Evolutionary conservation across 2,888 invertebrate species (phyloP).

Genomic region (Acleris sparsana): DNA sequence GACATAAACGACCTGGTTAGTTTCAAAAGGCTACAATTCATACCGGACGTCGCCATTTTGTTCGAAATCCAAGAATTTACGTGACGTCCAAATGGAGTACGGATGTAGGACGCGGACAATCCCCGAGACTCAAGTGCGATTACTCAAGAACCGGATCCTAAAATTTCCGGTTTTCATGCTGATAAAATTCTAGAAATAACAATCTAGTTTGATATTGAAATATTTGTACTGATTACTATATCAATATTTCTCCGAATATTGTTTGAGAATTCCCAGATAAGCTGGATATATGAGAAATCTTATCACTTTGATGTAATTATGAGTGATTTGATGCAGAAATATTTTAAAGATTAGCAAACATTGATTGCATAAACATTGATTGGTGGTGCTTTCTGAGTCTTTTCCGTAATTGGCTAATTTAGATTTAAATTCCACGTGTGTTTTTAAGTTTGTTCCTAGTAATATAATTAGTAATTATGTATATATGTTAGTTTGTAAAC

Average conservation of each 20-base stretch:
- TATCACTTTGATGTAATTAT: conserved; percentile 13
- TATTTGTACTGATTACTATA: conserved; percentile 10
- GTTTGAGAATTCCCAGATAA: conserved; percentile 2
- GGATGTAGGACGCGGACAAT: conserved; percentile 23
- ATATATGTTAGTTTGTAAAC: too few relatives aligned
- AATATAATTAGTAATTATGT: too few relatives aligned
- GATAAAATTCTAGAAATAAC: conserved; percentile 21
- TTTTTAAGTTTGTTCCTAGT: too few relatives aligned
- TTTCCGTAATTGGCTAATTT: too few relatives aligned
- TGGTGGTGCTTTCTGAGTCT: too few relatives aligned
- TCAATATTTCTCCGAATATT: conserved; percentile 4
- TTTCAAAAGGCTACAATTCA: conserved; percentile 2
- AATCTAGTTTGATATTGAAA: conserved; percentile 6
- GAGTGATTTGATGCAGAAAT: background rate
- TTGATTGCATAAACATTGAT: background rate
- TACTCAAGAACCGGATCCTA: conserved; percentile 29
- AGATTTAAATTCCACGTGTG: too few relatives aligned
- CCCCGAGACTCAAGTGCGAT: conserved; percentile 28
- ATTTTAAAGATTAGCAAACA: background rate
- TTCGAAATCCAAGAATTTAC: conserved; percentile 13
- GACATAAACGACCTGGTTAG: too few relatives aligned
- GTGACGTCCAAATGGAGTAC: conserved; percentile 7
- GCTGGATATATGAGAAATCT: background rate
- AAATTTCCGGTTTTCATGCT: conserved; percentile 21
- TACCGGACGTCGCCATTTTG: conserved; percentile 13